Conservation (phyloP, 2,888 invertebrate genomes). For the Apantesis nais region DNA sequence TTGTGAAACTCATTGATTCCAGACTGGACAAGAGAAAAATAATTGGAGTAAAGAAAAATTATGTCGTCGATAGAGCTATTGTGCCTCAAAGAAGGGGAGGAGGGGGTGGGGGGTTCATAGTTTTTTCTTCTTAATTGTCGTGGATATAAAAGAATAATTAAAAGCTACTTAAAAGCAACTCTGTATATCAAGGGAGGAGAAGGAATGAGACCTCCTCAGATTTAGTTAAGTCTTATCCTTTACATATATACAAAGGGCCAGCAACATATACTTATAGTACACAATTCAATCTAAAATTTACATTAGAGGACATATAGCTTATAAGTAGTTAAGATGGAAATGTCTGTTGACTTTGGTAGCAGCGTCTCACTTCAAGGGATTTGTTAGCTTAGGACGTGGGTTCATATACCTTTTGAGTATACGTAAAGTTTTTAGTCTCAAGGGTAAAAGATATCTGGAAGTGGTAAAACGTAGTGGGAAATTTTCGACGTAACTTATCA, state of each 20-base stretch:
- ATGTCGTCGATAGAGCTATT: no score
- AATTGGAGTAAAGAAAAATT: no score
- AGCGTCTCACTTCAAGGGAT: not conserved
- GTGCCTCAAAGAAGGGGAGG: no score
- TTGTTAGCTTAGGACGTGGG: constrained; percentile 40
- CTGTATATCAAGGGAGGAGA: not conserved
- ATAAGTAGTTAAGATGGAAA: not conserved
- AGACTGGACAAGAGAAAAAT: no score
- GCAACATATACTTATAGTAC: not conserved
- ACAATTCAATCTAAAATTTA: constrained; percentile 33
- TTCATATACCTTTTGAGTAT: not conserved
- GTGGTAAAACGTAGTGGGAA: not conserved
- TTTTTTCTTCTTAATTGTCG: no score
- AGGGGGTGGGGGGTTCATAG: no score
- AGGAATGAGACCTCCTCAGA: not conserved
- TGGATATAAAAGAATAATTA: not conserved
- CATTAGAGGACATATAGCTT: constrained; percentile 25
- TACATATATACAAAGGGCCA: not conserved
- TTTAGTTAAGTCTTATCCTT: no score
- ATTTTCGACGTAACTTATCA: not conserved
- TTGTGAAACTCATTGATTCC: no score
- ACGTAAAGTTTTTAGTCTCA: not conserved
- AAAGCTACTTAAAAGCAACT: not conserved
- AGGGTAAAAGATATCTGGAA: not conserved
- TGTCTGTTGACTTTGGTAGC: not conserved